phyloP scores from a whole-genome alignment of 2,888 invertebrate genomes.

The Creontiades dilutus region DNA sequence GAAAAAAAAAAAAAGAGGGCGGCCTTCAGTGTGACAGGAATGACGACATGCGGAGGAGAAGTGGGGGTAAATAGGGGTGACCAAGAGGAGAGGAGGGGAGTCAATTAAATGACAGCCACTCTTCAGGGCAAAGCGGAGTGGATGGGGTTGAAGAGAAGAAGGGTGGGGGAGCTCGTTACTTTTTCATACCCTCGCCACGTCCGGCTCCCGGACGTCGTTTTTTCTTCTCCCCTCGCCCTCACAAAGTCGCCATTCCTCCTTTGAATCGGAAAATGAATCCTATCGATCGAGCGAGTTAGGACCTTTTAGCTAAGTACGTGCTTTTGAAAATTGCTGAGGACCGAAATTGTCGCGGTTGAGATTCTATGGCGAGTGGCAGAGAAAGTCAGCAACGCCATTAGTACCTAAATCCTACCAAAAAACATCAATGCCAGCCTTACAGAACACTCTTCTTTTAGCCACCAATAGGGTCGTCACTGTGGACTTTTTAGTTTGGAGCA shows the following conservation, averaged over 20 bases:
- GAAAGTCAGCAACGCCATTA: too few relatives aligned
- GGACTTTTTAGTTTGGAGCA: too few relatives aligned
- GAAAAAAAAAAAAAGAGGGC: background rate
- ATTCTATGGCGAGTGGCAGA: too few relatives aligned
- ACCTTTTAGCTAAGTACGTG: too few relatives aligned
- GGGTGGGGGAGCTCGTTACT: conserved; percentile 28
- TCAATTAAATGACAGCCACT: conserved; percentile 45
- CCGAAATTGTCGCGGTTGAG: too few relatives aligned
- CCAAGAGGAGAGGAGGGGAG: background rate
- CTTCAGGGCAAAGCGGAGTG: background rate
- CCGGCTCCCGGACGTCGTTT: background rate
- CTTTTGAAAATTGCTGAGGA: too few relatives aligned
- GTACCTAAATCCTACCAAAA: too few relatives aligned
- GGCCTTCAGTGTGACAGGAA: conserved; percentile 22
- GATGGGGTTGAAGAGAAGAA: background rate
- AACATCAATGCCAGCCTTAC: too few relatives aligned
- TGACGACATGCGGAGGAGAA: background rate
- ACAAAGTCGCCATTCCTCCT: background rate
- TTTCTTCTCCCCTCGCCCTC: background rate
- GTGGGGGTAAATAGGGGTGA: background rate
- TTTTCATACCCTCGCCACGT: conserved; percentile 37
- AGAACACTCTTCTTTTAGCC: too few relatives aligned
- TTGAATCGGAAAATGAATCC: background rate
- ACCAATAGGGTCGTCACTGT: too few relatives aligned
- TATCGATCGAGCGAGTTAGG: background rate